Base-by-base conservation (phyloP, 2,888 invertebrate species). In the Biston betularia region DNA sequence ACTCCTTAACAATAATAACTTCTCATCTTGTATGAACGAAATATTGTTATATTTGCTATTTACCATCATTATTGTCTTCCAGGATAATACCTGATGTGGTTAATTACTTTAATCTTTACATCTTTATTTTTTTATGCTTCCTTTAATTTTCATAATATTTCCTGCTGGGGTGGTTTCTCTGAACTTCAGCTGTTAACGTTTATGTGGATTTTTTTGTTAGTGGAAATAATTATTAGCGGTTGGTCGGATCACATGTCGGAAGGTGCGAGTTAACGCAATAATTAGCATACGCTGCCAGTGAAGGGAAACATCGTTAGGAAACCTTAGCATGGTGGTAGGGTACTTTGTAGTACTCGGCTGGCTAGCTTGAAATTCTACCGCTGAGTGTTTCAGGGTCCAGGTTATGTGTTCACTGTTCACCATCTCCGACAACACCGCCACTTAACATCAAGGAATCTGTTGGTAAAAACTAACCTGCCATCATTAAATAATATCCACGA, bases 31-130 rank as follows among this genome's bases (percentile, higher is more conserved):
- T 87, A 60, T 68, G 86, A 89, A 89, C 86, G 88, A 89, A 90
- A 88, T 89, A 88, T 88, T 82, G 85, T 88, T 50, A 85, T 84
- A 80, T 90, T 81, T 89, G 89, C 87, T 91, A 91, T 89, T 87
- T 88, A 88, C 86, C 89, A 82, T 87, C 90, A 92, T 93, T 93
- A 93, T 93, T 93, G 93, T 93, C 93, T 88, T 89, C 89, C 93
- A 90, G 92, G 90, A 86, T 89, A 87, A 87, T 78, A 88, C 90
- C 90, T 92, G 90, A 79, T 81, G 79, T 77, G 79, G 80, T 79
- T 80, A 83, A 77, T 79, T 78, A 80, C 69, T 79, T 80, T 81
- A 78, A 79, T 78, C 67, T 65, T 81, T 77, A 79, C 77, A 73
- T 75, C 78, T 81, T 81, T 79, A 78, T 73, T 63, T 54, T 49